phyloP scores from a whole-genome alignment of 2,797 vertebrate genomes.

The Margarornis squamiger region DNA sequence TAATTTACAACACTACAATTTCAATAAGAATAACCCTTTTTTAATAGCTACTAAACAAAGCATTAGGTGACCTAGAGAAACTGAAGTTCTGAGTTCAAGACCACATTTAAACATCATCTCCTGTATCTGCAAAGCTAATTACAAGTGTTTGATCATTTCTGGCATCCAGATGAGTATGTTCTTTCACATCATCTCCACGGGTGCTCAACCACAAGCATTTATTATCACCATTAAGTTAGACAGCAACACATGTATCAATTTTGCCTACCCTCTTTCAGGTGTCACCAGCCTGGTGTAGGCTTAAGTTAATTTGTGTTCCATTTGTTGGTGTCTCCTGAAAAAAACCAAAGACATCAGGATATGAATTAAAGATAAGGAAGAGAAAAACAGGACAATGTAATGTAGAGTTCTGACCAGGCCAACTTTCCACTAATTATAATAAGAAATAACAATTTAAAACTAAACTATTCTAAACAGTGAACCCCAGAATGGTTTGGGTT shows the following conservation, averaged over 20 bases:
- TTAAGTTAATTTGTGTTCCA: conserved; percentile 58
- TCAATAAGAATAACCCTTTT: neutral
- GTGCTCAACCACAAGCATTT: neutral
- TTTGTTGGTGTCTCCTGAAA: conserved; percentile 46
- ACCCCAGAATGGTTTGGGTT: accelerated
- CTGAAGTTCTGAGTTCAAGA: neutral
- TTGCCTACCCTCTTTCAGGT: conserved; percentile 15
- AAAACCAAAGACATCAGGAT: neutral
- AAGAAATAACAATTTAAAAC: neutral
- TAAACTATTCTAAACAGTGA: neutral
- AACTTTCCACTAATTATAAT: neutral
- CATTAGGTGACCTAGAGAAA: neutral
- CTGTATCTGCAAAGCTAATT: neutral
- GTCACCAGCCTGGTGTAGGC: neutral
- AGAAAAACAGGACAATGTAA: neutral
- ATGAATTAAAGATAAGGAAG: neutral
- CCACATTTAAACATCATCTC: neutral
- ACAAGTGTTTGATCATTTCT: neutral
- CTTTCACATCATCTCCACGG: neutral
- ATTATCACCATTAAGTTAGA: neutral
- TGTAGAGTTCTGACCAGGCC: accelerated
- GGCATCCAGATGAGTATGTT: neutral
- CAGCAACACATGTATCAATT: neutral
- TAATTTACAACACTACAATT: neutral
- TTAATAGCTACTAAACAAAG: neutral